Evolutionary conservation across 2,113 vertebrate species (phyloP).

Genomic region (Bujurquina vittata): DNA sequence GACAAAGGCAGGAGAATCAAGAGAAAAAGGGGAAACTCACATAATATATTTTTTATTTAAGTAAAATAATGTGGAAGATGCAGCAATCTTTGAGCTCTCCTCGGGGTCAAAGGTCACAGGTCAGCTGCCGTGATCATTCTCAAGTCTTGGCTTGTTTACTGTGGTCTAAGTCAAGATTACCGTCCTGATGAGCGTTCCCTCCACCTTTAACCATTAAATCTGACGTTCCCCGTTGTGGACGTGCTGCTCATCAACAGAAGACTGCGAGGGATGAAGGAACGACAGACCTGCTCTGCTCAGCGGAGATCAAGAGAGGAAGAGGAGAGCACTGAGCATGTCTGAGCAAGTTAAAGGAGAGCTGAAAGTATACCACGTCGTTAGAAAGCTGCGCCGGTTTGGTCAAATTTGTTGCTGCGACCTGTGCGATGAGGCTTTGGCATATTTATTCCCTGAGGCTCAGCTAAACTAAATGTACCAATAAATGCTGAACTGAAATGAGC

Average conservation of each 20-base stretch:
- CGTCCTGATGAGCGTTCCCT: background rate
- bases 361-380: background rate
- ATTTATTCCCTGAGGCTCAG: background rate
- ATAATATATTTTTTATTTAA: background rate
- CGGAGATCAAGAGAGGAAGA: background rate
- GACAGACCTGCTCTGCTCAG: too few species aligned
- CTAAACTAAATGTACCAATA: background rate
- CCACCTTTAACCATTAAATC: slow-evolving; percentile 11
- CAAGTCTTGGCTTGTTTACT: background rate
- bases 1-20: too few species aligned
- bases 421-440: background rate
- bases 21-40: background rate
- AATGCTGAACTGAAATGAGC: background rate
- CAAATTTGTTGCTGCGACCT: background rate
- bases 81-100: background rate
- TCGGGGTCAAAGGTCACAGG: background rate
- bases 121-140: background rate
- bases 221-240: slow-evolving; percentile 34
- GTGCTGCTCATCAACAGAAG: background rate
- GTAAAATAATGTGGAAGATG: background rate
- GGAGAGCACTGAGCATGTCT: too few species aligned
- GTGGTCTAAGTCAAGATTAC: background rate
- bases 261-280: too few species aligned
- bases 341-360: background rate
- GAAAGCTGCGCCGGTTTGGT: too few species aligned